Conservation (phyloP, 2,113 vertebrate species). For the Astatoreochromis straeleni region DNA sequence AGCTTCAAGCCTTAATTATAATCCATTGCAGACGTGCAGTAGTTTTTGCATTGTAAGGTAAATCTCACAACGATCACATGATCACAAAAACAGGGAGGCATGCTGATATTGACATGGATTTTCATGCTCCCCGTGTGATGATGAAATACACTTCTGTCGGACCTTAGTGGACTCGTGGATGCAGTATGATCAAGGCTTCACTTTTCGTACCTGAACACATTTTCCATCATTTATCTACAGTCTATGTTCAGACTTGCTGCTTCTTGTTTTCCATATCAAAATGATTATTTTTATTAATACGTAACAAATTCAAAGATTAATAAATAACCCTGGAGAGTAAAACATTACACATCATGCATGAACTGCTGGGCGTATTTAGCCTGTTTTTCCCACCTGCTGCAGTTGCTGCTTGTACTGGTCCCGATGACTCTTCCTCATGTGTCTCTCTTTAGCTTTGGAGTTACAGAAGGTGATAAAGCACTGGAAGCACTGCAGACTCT, state of each 20-base stretch:
- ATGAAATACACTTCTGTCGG: neutral
- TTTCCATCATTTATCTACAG: neutral
- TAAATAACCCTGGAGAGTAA: neutral
- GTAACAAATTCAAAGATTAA: neutral
- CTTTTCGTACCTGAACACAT: neutral
- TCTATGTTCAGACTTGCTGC: neutral
- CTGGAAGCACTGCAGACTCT: slow-evolving; percentile 73
- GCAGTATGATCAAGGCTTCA: neutral
- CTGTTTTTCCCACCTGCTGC: slow-evolving; percentile 48
- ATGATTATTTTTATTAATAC: neutral
- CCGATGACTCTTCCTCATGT: slow-evolving; percentile 73
- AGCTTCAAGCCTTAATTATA: neutral
- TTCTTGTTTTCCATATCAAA: neutral
- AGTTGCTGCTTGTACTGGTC: slow-evolving; percentile 72
- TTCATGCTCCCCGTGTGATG: neutral
- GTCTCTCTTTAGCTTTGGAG: slow-evolving; percentile 69
- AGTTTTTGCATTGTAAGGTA: neutral
- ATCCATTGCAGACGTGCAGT: neutral
- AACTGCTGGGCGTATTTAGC: neutral
- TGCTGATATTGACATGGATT: neutral
- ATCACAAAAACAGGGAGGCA: neutral
- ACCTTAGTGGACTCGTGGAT: neutral
- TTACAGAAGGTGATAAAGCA: slow-evolving; percentile 75
- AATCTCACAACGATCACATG: neutral
- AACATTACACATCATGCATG: neutral